Evolutionary conservation across 1,140 invertebrate species (phyloP).

Genomic region (Cataglyphis hispanica): DNA sequence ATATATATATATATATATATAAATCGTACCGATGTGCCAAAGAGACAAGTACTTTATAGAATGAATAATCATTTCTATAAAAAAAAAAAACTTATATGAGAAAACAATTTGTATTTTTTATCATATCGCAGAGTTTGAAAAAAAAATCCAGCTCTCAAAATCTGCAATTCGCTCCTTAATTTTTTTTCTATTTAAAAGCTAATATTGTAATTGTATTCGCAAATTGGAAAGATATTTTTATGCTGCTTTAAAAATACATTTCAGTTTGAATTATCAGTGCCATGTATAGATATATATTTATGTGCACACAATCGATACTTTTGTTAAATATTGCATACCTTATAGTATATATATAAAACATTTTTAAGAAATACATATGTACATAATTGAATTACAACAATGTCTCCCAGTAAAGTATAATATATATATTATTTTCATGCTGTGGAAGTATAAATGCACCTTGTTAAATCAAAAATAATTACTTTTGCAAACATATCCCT

Average conservation of each 20-base stretch:
- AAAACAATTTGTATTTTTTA: slow-evolving; percentile 1
- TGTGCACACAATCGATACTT: neutral
- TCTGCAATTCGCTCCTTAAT: neutral
- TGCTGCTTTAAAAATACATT: neutral
- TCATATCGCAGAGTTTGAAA: neutral
- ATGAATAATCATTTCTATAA: neutral
- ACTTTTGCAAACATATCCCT: slow-evolving; percentile 12
- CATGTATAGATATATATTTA: neutral
- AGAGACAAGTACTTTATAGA: neutral
- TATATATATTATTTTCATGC: neutral
- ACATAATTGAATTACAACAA: slow-evolving; percentile 23
- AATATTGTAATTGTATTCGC: neutral
- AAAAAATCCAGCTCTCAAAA: neutral
- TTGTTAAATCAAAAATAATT: slow-evolving; percentile 22
- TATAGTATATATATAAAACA: neutral
- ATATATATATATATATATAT: neutral
- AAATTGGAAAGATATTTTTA: neutral
- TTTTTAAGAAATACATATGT: slow-evolving; percentile 2
- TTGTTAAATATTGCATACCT: neutral
- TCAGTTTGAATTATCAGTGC: neutral
- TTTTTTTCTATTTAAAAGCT: slow-evolving; percentile 8
- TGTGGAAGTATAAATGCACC: neutral
- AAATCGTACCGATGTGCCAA: neutral
- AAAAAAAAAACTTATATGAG: neutral
- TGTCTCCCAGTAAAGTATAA: neutral